Evolutionary conservation across 2,113 vertebrate species (phyloP).

Genomic region (Triplophysa dalaica): DNA sequence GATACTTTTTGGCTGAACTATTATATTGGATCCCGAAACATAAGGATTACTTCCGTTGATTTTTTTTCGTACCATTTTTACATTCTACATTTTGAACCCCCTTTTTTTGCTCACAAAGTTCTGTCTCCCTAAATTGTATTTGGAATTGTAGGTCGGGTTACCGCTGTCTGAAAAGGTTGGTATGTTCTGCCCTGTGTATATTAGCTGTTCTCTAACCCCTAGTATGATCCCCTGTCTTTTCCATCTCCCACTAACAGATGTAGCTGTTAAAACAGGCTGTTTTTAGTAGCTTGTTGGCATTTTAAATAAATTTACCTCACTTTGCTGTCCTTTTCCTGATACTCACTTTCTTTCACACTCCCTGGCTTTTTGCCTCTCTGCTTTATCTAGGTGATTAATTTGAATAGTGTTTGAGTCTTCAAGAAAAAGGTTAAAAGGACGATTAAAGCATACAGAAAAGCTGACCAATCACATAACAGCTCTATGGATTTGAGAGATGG

Average conservation of each 20-base stretch:
- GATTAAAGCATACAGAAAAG: constrained; percentile 28
- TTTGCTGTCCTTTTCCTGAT: constrained; percentile 80
- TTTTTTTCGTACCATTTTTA: constrained; percentile 59
- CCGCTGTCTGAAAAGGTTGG: constrained; percentile 99
- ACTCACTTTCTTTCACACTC: constrained; percentile 60
- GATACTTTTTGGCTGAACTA: constrained; percentile 45
- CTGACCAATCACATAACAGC: constrained; percentile 22
- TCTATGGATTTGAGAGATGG: constrained; percentile 41
- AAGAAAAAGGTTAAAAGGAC: constrained; percentile 28
- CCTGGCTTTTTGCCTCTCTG: constrained; percentile 56
- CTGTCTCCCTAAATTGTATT: constrained; percentile 99
- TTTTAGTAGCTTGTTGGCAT: constrained; percentile 76
- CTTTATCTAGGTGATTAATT: constrained; percentile 46
- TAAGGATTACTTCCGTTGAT: constrained; percentile 50
- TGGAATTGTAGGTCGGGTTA: constrained; percentile 99
- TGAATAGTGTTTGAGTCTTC: constrained; percentile 22
- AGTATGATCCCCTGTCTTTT: constrained; percentile 83
- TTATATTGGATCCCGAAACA: constrained; percentile 52
- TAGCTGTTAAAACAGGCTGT: constrained; percentile 83
- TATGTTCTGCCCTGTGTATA: constrained; percentile 99
- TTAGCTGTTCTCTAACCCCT: constrained; percentile 96
- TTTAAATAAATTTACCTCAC: constrained; percentile 71
- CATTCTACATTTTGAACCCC: constrained; percentile 72
- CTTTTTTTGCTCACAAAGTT: constrained; percentile 91
- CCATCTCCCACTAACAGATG: constrained; percentile 90